Percentiles rank a stretch among this genome's conserved stretches.
phyloP scores from a whole-genome alignment of 1,140 invertebrate genomes.

The Trichogramma pretiosum region DNA sequence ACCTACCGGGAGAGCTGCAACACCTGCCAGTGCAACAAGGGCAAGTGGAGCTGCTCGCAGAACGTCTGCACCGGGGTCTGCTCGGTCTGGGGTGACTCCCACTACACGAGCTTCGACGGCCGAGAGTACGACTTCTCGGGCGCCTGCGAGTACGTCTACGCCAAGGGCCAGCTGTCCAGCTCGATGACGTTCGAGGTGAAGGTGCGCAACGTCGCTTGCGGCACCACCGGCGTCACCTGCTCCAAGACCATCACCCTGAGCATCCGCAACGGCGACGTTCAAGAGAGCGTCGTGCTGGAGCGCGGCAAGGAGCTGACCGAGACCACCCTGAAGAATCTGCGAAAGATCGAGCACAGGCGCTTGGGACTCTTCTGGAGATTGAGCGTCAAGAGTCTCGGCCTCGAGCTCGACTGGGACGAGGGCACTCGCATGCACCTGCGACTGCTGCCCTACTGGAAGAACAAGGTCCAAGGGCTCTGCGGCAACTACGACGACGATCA shows the following conservation, averaged over 20 bases:
- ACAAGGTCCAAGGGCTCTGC: slow-evolving; percentile 73
- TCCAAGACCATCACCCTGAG: slow-evolving; percentile 69
- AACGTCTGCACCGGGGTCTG: slow-evolving; percentile 54
- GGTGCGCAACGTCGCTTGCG: slow-evolving; percentile 74
- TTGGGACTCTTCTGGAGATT: slow-evolving; percentile 70
- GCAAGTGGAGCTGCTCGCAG: slow-evolving; percentile 61
- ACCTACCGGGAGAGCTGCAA: slow-evolving; percentile 74
- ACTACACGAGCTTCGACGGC: slow-evolving; percentile 80
- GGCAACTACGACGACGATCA: slow-evolving; percentile 83
- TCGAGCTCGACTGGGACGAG: slow-evolving; percentile 79
- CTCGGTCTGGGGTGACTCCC: slow-evolving; percentile 76
- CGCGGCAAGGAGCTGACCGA: slow-evolving; percentile 40
- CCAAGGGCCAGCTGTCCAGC: slow-evolving; percentile 55
- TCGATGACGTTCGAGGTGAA: slow-evolving; percentile 61
- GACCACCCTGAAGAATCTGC: slow-evolving; percentile 21
- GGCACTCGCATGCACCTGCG: slow-evolving; percentile 70
- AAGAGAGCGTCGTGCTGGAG: slow-evolving; percentile 55
- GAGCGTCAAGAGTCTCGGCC: slow-evolving; percentile 65
- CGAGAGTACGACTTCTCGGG: slow-evolving; percentile 80
- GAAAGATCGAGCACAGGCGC: slow-evolving; percentile 40
- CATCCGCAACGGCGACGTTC: slow-evolving; percentile 45
- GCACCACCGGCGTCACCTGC: slow-evolving; percentile 76
- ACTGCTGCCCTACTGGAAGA: slow-evolving; percentile 64
- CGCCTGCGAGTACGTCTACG: slow-evolving; percentile 75
- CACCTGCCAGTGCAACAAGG: slow-evolving; percentile 58